Evolutionary conservation across 2,113 vertebrate genomes (phyloP).

Genomic region (Alethe castanea): DNA sequence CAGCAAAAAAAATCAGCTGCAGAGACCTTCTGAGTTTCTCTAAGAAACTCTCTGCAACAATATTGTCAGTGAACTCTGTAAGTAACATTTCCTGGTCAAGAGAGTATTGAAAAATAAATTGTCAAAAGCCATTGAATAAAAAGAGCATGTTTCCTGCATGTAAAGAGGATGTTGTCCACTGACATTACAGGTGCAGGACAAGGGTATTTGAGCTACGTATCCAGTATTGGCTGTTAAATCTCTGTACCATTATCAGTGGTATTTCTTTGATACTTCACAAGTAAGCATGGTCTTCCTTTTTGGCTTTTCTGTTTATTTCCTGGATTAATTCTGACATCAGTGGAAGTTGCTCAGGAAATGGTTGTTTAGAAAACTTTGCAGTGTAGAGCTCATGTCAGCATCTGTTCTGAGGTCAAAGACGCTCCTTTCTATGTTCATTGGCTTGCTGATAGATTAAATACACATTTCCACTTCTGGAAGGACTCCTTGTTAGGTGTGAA

Average conservation of each 20-base stretch:
- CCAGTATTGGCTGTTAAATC: background rate
- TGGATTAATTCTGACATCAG: constrained; percentile 23
- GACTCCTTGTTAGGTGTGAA: background rate
- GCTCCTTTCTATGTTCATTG: background rate
- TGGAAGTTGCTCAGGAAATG: constrained; percentile 39
- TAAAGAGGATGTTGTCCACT: background rate
- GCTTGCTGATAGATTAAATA: background rate
- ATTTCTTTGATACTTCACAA: background rate
- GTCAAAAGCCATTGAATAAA: background rate
- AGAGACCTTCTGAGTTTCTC: background rate
- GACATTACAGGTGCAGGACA: background rate
- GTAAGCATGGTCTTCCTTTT: background rate
- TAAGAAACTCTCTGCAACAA: background rate
- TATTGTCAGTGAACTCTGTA: background rate
- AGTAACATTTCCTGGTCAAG: background rate
- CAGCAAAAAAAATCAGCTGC: background rate
- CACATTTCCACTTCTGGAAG: background rate
- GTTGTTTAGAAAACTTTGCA: constrained; percentile 24
- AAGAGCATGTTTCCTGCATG: background rate
- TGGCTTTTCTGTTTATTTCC: constrained; percentile 27
- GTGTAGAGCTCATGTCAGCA: background rate
- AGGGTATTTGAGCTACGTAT: background rate
- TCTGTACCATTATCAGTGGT: background rate
- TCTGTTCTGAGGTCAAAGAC: background rate
- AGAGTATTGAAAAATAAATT: background rate